phyloP scores from a whole-genome alignment of 2,113 vertebrate species.

The Lampris incognitus region DNA sequence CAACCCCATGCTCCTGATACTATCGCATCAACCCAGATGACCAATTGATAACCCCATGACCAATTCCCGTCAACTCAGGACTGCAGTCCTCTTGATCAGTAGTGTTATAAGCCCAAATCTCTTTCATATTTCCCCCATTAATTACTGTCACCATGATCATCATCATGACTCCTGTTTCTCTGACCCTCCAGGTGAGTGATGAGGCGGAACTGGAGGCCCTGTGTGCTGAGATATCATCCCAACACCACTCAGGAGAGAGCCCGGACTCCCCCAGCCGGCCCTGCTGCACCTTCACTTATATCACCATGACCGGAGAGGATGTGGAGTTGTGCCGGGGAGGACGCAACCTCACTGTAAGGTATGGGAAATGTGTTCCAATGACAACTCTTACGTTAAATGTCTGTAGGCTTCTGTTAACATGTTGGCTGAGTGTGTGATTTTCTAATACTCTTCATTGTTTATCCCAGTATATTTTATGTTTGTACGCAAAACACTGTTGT shows the following conservation, averaged over 20 bases:
- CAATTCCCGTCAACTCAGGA: too few relatives aligned
- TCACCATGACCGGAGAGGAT: constrained; percentile 93
- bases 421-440: too few relatives aligned
- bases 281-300: constrained; percentile 94
- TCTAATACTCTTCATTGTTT: too few relatives aligned
- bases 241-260: constrained; percentile 91
- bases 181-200: constrained; percentile 84
- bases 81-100: too few relatives aligned
- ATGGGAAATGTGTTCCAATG: constrained; percentile 19
- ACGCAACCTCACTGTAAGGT: constrained; percentile 90
- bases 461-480: too few relatives aligned
- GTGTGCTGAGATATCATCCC: constrained; percentile 94
- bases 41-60: too few relatives aligned
- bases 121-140: too few relatives aligned
- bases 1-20: not conserved
- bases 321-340: constrained; percentile 94
- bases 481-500: too few relatives aligned
- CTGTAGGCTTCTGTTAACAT: too few relatives aligned
- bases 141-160: not conserved
- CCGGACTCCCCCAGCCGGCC: constrained; percentile 93
- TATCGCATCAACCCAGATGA: not conserved
- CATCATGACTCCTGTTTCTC: not conserved
- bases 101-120: too few relatives aligned
- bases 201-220: constrained; percentile 92
- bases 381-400: too few relatives aligned